These are phyloP conservation scores for Phengaris arion DNA, from an alignment of 2,888 invertebrate genomes.

Conservation along the genomic window DNA sequence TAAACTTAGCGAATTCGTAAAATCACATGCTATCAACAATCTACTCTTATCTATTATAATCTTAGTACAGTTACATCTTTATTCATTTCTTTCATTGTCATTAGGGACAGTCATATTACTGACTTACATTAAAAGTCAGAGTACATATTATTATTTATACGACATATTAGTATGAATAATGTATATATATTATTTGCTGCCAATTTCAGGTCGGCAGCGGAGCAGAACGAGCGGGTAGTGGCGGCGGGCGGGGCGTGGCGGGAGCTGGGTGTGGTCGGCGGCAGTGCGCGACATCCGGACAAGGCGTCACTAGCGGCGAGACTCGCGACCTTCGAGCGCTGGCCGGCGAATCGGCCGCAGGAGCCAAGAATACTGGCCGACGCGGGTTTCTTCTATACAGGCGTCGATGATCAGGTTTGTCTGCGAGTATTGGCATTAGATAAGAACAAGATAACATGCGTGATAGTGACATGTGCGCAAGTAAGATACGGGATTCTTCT, in stretches of 20 bases:
- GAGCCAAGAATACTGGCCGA: constrained; percentile 87
- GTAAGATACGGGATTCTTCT: too few species aligned
- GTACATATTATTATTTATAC: too few species aligned
- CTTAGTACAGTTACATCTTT: too few species aligned
- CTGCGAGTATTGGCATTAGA: not conserved
- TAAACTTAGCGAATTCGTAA: too few species aligned
- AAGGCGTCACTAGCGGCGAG: constrained; percentile 84
- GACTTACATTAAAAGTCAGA: too few species aligned
- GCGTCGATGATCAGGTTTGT: constrained; percentile 82
- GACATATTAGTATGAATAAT: too few species aligned
- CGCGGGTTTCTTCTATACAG: constrained; percentile 94
- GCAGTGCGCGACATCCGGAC: constrained; percentile 79
- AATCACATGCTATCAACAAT: too few species aligned
- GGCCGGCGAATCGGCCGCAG: constrained; percentile 88
- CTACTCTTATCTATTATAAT: too few species aligned
- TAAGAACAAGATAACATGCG: too few species aligned
- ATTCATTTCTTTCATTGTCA: too few species aligned
- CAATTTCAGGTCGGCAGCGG: constrained; percentile 57
- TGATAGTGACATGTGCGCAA: too few species aligned
- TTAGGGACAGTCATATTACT: too few species aligned
- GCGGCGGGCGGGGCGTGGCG: constrained; percentile 61
- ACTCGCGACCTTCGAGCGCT: constrained; percentile 83
- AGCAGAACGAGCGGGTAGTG: constrained; percentile 62
- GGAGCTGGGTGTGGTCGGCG: constrained; percentile 64
- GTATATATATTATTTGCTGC: not conserved